phyloP scores from a whole-genome alignment of 2,888 invertebrate genomes.

The Empis livida region DNA sequence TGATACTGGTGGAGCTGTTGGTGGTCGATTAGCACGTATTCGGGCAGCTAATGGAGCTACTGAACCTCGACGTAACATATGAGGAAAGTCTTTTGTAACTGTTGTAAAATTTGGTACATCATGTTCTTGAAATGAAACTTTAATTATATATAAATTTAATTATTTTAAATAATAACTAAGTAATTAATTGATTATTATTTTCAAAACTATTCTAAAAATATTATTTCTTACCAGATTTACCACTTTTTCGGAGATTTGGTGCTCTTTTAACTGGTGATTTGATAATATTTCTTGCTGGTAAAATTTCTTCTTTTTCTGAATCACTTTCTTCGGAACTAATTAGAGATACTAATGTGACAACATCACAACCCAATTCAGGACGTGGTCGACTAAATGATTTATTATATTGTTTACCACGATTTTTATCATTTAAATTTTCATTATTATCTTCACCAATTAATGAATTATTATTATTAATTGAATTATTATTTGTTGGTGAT shows the following conservation, averaged over 20 bases:
- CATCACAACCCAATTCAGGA: constrained; percentile 30
- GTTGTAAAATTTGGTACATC: constrained; percentile 28
- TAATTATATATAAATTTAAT: too few relatives aligned
- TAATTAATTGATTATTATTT: too few relatives aligned
- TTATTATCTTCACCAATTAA: background rate
- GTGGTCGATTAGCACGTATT: constrained; percentile 31
- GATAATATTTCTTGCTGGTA: constrained; percentile 15
- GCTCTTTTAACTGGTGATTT: constrained; percentile 14
- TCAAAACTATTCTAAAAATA: too few relatives aligned
- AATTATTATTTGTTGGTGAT: constrained; percentile 13
- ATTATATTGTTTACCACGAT: constrained; percentile 16
- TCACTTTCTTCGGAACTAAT: constrained; percentile 54
- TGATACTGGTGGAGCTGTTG: constrained; percentile 33
- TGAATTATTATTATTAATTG: background rate
- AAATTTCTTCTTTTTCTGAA: constrained; percentile 38
- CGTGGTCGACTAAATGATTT: constrained; percentile 20
- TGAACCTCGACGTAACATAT: constrained; percentile 31
- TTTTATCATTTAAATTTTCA: constrained; percentile 2
- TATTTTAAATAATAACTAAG: background rate
- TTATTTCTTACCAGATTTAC: constrained; percentile 30
- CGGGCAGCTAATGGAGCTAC: constrained; percentile 32
- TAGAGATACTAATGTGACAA: constrained; percentile 54
- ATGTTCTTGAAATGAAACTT: constrained; percentile 37
- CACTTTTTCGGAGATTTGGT: constrained; percentile 30
- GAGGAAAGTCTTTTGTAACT: constrained; percentile 30